phyloP scores from a whole-genome alignment of 2,888 invertebrate genomes.

The Tolmerus cingulatus region DNA sequence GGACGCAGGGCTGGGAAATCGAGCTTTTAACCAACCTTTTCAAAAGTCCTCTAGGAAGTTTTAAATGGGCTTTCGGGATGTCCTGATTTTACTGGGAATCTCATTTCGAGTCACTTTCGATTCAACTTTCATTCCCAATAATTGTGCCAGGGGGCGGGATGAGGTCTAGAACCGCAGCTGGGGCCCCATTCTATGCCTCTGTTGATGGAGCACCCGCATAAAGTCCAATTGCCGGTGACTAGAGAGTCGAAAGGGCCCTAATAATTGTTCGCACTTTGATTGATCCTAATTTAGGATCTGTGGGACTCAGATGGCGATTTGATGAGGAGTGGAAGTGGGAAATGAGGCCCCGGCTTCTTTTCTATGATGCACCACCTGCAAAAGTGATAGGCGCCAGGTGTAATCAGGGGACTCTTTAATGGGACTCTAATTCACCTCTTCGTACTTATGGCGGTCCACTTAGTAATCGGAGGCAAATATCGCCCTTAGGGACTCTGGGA shows the following conservation, averaged over 20 bases:
- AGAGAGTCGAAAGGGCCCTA: not conserved
- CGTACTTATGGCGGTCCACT: not conserved
- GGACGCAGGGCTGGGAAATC: not conserved
- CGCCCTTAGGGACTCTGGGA: not conserved
- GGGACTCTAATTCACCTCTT: not conserved
- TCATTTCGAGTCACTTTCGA: slow-evolving; percentile 16
- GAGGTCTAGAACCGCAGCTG: not conserved
- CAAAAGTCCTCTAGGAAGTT: slow-evolving; percentile 16
- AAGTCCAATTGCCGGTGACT: not conserved
- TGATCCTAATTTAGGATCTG: not conserved
- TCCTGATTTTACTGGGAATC: slow-evolving; percentile 11
- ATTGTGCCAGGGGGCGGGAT: not conserved
- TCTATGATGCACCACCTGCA: not conserved
- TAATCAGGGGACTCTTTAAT: not conserved
- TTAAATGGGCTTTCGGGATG: slow-evolving; percentile 14
- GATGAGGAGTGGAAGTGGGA: not conserved
- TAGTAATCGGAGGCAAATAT: not conserved
- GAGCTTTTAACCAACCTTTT: slow-evolving; percentile 22
- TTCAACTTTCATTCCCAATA: slow-evolving; percentile 1
- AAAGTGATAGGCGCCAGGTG: not conserved
- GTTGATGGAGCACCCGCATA: not conserved
- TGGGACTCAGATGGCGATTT: not conserved
- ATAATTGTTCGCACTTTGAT: slow-evolving; percentile 29
- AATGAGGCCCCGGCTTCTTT: not conserved
- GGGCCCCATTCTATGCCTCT: not conserved